phyloP scores from a whole-genome alignment of 2,113 vertebrate genomes.

The Nyctibius bracteatus region DNA sequence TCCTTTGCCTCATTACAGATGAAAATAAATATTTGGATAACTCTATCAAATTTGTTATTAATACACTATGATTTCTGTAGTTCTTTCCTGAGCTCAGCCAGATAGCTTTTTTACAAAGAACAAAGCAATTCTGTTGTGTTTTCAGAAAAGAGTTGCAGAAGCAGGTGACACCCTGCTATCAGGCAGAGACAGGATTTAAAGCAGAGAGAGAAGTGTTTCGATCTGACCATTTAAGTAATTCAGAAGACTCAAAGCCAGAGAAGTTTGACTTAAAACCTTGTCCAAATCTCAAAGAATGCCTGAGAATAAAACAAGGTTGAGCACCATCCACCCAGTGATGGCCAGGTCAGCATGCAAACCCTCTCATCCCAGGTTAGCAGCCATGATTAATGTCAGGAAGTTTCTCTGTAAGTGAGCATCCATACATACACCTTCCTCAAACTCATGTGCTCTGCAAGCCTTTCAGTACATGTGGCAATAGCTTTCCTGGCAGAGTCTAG shows the following conservation, averaged over 20 bases:
- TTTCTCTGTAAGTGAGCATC: neutral
- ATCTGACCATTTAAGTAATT: neutral
- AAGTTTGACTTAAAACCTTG: neutral
- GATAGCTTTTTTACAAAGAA: neutral
- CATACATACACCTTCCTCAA: neutral
- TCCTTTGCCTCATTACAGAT: neutral
- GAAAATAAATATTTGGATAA: neutral
- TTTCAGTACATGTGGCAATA: neutral
- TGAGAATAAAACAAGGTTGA: neutral
- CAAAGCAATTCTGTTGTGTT: neutral
- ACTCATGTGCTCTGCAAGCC: neutral
- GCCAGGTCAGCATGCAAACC: neutral
- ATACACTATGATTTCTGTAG: neutral
- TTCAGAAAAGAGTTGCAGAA: neutral
- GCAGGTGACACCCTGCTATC: neutral
- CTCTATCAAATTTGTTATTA: neutral
- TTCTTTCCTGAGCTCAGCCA: neutral
- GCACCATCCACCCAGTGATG: neutral
- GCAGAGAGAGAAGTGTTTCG: neutral
- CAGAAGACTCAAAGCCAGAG: neutral
- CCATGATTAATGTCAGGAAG: fast-evolving
- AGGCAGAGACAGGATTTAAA: neutral
- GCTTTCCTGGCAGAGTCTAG: neutral
- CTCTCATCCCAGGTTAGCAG: neutral
- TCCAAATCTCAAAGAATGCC: neutral